Evolutionary conservation across 2,888 invertebrate genomes (phyloP).

Genomic region (Drosophila merina): DNA sequence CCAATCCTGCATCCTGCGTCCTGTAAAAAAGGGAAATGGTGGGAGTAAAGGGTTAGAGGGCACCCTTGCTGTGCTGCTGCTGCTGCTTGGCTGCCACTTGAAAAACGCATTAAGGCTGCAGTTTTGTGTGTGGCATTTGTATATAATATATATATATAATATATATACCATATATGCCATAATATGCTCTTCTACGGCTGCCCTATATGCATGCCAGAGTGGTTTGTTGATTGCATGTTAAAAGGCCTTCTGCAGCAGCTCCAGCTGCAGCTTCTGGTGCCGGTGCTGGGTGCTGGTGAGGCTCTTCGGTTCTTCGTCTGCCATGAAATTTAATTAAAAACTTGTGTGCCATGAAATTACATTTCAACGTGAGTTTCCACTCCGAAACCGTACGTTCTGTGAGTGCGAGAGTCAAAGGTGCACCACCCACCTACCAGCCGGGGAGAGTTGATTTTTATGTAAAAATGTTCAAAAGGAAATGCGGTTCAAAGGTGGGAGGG

Average conservation of each 20-base stretch:
- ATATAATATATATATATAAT: slow-evolving; percentile 33
- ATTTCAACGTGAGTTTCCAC: slow-evolving; percentile 69
- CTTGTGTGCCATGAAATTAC: slow-evolving; percentile 80
- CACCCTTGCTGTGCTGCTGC: slow-evolving; percentile 1
- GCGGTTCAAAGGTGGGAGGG: slow-evolving; percentile 35
- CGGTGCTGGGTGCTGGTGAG: slow-evolving; percentile 44
- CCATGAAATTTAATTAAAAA: slow-evolving; percentile 79
- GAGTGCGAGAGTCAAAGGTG: slow-evolving; percentile 57
- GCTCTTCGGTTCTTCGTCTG: slow-evolving; percentile 56
- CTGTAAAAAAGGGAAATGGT: not conserved
- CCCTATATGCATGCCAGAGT: slow-evolving; percentile 74
- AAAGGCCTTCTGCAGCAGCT: slow-evolving; percentile 56
- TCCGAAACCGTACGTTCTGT: slow-evolving; percentile 22
- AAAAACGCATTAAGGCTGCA: slow-evolving; percentile 75
- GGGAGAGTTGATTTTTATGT: slow-evolving; percentile 60
- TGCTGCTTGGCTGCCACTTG: slow-evolving; percentile 65
- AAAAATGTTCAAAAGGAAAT: slow-evolving; percentile 29
- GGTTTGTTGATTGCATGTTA: slow-evolving; percentile 79
- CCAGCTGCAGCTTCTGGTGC: slow-evolving; percentile 7
- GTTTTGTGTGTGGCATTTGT: slow-evolving; percentile 67
- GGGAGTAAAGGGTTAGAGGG: not conserved
- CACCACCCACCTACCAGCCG: slow-evolving; percentile 40
- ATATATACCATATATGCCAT: slow-evolving; percentile 35
- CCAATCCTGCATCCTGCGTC: slow-evolving; percentile 11
- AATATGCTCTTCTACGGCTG: slow-evolving; percentile 55